Conservation (phyloP, 2,797 vertebrate species). For the Lagodon rhomboides region DNA sequence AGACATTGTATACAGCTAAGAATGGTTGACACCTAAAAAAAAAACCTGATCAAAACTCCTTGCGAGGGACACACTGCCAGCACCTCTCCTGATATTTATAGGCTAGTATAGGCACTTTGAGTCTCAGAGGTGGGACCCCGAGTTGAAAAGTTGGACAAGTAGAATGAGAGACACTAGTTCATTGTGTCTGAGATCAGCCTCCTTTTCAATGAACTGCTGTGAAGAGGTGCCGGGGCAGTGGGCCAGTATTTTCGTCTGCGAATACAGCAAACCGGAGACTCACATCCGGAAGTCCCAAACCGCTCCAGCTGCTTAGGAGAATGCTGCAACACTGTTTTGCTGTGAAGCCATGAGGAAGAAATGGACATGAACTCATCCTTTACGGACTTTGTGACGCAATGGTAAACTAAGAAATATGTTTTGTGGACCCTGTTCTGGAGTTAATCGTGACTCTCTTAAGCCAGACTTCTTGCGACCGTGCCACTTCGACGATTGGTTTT, state of each 20-base stretch:
- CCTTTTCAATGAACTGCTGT: not conserved
- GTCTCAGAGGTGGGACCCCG: not conserved
- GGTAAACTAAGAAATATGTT: too few relatives aligned
- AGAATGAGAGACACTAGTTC: not conserved
- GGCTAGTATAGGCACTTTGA: not conserved
- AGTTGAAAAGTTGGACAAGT: not conserved
- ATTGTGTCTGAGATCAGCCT: not conserved
- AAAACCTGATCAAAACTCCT: not conserved
- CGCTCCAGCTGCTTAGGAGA: too few relatives aligned
- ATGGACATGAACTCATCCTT: too few relatives aligned
- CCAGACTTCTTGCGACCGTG: not conserved
- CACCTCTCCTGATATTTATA: not conserved
- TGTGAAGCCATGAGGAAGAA: too few relatives aligned
- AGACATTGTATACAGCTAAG: not conserved
- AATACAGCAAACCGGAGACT: not conserved
- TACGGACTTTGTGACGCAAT: too few relatives aligned
- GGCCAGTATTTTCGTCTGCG: not conserved
- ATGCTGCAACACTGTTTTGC: too few relatives aligned
- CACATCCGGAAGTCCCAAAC: too few relatives aligned
- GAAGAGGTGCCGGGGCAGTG: not conserved
- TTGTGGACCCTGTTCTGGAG: too few relatives aligned
- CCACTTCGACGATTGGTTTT: not conserved
- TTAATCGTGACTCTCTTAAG: not conserved
- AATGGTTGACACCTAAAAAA: not conserved
- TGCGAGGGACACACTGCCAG: not conserved